Evolutionary conservation across 2,888 invertebrate genomes (phyloP).

Genomic region (Brassicogethes aeneus): DNA sequence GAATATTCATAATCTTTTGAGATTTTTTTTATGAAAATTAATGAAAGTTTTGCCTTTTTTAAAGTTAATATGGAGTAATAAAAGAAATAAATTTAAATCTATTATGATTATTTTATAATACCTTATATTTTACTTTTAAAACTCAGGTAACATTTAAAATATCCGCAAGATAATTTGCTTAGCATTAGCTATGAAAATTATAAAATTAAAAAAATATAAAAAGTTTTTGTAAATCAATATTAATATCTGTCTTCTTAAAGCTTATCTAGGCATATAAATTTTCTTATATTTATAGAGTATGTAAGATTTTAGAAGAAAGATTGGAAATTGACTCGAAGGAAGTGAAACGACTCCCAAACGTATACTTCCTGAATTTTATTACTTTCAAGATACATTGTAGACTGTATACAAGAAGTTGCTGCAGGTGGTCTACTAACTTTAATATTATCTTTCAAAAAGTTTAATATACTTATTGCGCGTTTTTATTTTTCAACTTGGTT

Average conservation of each 20-base stretch:
- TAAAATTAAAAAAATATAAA: too few relatives aligned
- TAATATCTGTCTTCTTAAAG: background rate
- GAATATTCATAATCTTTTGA: too few relatives aligned
- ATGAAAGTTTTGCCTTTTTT: too few relatives aligned
- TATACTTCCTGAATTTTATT: conserved; percentile 27
- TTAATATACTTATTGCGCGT: background rate
- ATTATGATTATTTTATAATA: too few relatives aligned
- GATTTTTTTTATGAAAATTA: too few relatives aligned
- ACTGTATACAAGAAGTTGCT: background rate
- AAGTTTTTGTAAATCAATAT: background rate
- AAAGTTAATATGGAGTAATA: too few relatives aligned
- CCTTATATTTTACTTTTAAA: too few relatives aligned
- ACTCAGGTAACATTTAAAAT: too few relatives aligned
- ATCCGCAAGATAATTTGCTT: too few relatives aligned
- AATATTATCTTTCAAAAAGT: conserved; percentile 2
- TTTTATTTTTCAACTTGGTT: too few relatives aligned
- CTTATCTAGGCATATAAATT: conserved; percentile 10
- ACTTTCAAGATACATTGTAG: conserved; percentile 26
- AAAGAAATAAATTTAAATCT: too few relatives aligned
- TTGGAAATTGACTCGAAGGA: conserved; percentile 22
- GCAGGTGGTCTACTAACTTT: background rate
- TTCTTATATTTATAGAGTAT: conserved; percentile 17
- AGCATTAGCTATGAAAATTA: too few relatives aligned
- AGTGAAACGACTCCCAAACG: conserved; percentile 24
- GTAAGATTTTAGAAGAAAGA: conserved; percentile 20